phyloP scores from a whole-genome alignment of 1,140 invertebrate genomes.

The Orius laevigatus region DNA sequence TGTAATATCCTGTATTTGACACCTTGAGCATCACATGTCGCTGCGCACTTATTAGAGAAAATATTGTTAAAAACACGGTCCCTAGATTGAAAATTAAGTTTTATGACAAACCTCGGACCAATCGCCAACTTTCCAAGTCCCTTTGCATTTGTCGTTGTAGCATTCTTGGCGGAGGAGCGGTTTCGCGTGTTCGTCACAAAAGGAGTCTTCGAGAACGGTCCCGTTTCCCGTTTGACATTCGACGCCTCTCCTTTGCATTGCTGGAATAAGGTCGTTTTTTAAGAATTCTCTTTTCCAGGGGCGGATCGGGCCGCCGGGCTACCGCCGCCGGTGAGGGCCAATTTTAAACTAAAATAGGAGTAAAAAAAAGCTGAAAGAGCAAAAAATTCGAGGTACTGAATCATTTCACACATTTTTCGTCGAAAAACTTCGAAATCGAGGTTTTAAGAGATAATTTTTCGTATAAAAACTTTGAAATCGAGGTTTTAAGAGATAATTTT shows the following conservation, averaged over 20 bases:
- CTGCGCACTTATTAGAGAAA: slow-evolving; percentile 47
- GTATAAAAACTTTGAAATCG: too few species aligned
- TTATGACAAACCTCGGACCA: slow-evolving; percentile 53
- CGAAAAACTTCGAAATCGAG: too few species aligned
- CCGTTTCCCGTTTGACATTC: slow-evolving; percentile 49
- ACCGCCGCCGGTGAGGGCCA: too few species aligned
- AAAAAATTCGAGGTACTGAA: too few species aligned
- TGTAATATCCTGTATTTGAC: slow-evolving; percentile 68
- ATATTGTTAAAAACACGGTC: slow-evolving; percentile 8
- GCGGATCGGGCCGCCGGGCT: too few species aligned
- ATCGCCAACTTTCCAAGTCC: slow-evolving; percentile 65
- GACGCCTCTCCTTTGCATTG: slow-evolving; percentile 56
- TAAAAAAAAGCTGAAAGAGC: too few species aligned
- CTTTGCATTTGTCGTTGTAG: slow-evolving; percentile 59
- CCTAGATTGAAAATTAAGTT: background rate
- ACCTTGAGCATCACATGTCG: slow-evolving; percentile 50
- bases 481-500: too few species aligned
- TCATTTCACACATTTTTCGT: too few species aligned
- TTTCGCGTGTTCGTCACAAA: slow-evolving; percentile 47
- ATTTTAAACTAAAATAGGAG: too few species aligned
- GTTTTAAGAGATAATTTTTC: too few species aligned
- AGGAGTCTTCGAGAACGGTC: slow-evolving; percentile 34
- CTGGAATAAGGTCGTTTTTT: too few species aligned
- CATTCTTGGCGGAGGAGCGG: slow-evolving; percentile 59
- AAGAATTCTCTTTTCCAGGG: too few species aligned